These are phyloP conservation scores for Aurelia sp. DNA, from an alignment of 30 jellyfish, hydroid and myxozoan genomes.

Conservation along the genomic window DNA sequence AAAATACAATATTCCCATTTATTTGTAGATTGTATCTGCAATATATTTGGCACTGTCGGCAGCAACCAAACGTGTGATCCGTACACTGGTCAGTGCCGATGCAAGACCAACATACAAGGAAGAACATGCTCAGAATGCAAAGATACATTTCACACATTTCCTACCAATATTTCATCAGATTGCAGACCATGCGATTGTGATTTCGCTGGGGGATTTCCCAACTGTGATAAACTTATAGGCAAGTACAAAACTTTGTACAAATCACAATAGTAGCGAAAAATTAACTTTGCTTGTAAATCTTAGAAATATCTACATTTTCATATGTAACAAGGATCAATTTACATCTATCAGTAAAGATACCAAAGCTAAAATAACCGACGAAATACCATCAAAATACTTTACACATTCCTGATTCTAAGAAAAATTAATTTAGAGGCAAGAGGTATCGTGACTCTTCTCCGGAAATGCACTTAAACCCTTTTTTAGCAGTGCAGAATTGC, in stretches of 20 bases:
- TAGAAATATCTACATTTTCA: no score
- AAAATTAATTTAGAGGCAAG: no score
- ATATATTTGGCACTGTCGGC: constrained; percentile 76
- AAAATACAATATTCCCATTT: background rate
- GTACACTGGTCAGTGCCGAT: constrained; percentile 89
- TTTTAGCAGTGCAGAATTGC: no score
- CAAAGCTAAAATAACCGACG: no score
- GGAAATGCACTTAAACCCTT: no score
- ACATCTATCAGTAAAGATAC: no score
- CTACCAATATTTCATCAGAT: constrained; percentile 67
- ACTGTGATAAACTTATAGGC: constrained; percentile 83
- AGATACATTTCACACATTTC: constrained; percentile 79
- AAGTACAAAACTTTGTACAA: background rate
- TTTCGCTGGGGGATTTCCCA: constrained; percentile 87
- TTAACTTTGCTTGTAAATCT: no score
- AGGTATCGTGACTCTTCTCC: no score
- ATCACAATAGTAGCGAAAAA: no score
- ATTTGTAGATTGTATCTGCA: constrained; percentile 81
- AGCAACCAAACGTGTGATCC: constrained; percentile 84
- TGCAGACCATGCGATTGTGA: constrained; percentile 88
- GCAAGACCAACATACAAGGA: constrained; percentile 74
- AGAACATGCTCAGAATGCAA: constrained; percentile 78
- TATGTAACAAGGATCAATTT: no score
- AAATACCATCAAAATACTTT: no score
- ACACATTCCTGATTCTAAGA: no score